Base-by-base conservation (phyloP, 2,888 invertebrate genomes). In the Prosapia bicincta region DNA sequence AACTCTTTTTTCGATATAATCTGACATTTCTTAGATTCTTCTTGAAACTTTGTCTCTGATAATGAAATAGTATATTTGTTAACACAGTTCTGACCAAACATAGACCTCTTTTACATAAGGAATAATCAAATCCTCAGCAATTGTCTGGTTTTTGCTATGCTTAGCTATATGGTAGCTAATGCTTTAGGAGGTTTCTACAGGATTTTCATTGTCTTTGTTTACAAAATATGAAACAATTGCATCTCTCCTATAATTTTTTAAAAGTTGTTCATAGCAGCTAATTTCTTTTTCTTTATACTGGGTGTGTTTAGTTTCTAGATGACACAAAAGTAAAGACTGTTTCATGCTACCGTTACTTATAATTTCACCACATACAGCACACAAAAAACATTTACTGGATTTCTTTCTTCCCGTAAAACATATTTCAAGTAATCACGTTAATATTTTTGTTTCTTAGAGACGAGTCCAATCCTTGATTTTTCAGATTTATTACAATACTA, bases 131-230 rank as follows among this genome's bases (percentile, higher is more conserved):
- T 69, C 69, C 28, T 69, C 28, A 10, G 26, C 69, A 69, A 69
- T 28, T 26, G 69, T 69, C 26, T 69, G 69, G 26, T 69, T 69
- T 69, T 69, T 26, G n/a, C 28, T 26, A n/a, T n/a, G n/a, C n/a
- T n/a, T n/a, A 69, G 28, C 69, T 26, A 69, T 69, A 20, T 69
- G 69, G 26, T 28, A 69, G 23, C 69, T 69, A 69, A 69, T 69
- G 25, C 69, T 69, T 26, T 69, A 69, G 10, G 69, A 69, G 5
- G 69, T 3, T 69, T 69, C 69, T 10, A 26, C 28, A 69, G 69
- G 26, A 69, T 69, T 69, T 25, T 69, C 69, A 69, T 69, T 69
- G 26, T 69, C 69, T 69, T 69, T 69, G 69, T 69, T 69, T 69
- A 26, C 26, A 5, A 26, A 69, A 69, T 69, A 69, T 26, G 69